phyloP scores from a whole-genome alignment of 2,888 invertebrate species.

The Eupeodes latifasciatus region DNA sequence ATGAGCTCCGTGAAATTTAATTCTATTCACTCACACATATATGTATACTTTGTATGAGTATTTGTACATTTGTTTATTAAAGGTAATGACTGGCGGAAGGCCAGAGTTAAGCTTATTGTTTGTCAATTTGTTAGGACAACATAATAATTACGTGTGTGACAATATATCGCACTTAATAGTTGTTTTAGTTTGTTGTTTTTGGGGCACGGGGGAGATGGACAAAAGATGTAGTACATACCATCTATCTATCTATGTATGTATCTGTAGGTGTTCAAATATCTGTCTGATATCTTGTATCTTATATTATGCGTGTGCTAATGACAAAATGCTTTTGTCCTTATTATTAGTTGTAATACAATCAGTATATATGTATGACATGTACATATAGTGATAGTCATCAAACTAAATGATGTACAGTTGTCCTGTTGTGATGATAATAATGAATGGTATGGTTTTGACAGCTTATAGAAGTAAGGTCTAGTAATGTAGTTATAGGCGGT shows the following conservation, averaged over 20 bases:
- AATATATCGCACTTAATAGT: constrained; percentile 62
- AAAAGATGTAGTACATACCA: neutral
- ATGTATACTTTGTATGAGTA: neutral
- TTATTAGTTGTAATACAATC: constrained; percentile 72
- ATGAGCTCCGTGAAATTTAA: constrained; percentile 50
- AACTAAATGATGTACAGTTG: constrained; percentile 67
- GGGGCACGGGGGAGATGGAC: neutral
- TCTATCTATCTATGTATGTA: neutral
- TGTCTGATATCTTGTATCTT: constrained; percentile 2
- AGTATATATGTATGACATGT: neutral
- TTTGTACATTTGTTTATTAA: constrained; percentile 6
- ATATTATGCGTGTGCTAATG: constrained; percentile 56
- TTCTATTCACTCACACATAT: neutral
- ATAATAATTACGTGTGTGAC: constrained; percentile 74
- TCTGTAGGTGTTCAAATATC: neutral
- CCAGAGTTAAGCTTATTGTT: constrained; percentile 72
- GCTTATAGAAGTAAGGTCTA: neutral
- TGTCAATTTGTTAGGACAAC: constrained; percentile 76
- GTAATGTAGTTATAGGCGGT: neutral
- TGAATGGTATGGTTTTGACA: constrained; percentile 46
- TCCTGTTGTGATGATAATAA: constrained; percentile 57
- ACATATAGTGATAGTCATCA: constrained; percentile 67
- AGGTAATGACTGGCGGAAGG: constrained; percentile 40
- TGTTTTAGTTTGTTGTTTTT: constrained; percentile 33
- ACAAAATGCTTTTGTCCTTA: constrained; percentile 70